Evolutionary conservation across 2,113 vertebrate genomes (phyloP).

Genomic region (Xiphorhynchus elegans): DNA sequence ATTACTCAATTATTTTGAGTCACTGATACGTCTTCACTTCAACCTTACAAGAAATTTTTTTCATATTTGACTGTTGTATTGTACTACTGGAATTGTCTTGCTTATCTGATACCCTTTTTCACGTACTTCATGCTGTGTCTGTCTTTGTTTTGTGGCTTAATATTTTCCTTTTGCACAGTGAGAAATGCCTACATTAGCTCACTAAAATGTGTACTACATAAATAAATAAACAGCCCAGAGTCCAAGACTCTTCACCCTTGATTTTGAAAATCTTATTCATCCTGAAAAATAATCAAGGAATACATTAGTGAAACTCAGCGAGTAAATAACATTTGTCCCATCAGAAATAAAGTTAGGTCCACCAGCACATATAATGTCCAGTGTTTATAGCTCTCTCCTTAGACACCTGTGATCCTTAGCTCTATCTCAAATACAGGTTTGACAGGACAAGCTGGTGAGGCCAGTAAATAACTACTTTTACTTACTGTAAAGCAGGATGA

Average conservation of each 20-base stretch:
- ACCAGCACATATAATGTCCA: neutral
- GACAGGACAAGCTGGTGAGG: neutral
- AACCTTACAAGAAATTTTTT: neutral
- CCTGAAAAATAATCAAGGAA: neutral
- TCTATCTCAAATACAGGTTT: neutral
- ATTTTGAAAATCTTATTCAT: neutral
- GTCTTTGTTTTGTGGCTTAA: neutral
- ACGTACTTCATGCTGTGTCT: neutral
- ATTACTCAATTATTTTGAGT: neutral
- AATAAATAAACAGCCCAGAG: neutral
- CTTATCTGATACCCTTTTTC: neutral
- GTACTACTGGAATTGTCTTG: neutral
- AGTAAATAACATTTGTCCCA: neutral
- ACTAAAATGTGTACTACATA: neutral
- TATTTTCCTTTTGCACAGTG: neutral
- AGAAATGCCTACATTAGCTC: neutral
- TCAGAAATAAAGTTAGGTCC: neutral
- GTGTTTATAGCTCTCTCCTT: neutral
- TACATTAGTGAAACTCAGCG: neutral
- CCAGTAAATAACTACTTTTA: neutral
- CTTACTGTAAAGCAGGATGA: neutral
- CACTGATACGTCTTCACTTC: neutral
- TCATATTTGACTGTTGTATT: neutral
- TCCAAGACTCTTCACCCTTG: neutral
- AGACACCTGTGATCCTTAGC: neutral